These are phyloP conservation scores for Melanaphis sacchari DNA, from an alignment of 1,140 invertebrate genomes.

Conservation along the genomic window DNA sequence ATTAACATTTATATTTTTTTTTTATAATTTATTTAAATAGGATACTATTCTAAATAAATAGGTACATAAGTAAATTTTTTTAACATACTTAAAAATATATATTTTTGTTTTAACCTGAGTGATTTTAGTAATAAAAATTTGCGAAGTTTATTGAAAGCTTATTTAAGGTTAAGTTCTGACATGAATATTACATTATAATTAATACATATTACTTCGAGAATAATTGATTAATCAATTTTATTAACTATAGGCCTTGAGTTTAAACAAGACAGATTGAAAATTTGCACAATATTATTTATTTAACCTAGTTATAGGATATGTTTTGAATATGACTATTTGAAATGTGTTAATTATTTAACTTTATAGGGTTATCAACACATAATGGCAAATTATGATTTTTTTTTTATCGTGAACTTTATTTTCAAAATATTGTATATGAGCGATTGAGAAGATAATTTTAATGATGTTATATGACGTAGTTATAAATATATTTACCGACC, in stretches of 20 bases:
- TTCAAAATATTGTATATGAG: neutral
- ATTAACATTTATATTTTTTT: neutral
- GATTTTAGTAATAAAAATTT: neutral
- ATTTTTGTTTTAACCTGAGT: neutral
- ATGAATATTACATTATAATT: neutral
- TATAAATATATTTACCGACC: neutral
- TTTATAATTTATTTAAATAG: neutral
- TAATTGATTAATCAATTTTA: neutral
- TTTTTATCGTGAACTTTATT: slow-evolving; percentile 13
- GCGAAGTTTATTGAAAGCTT: neutral
- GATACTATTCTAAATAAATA: neutral
- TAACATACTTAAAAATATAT: neutral
- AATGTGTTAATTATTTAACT: neutral
- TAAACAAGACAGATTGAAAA: neutral
- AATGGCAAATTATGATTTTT: neutral
- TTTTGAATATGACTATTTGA: neutral
- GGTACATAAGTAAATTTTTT: neutral
- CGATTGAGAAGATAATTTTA: neutral
- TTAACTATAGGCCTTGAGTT: neutral
- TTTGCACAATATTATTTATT: neutral
- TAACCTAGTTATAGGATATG: neutral
- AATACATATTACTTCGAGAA: neutral
- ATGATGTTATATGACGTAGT: neutral
- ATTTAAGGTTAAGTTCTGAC: neutral
- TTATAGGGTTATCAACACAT: slow-evolving; percentile 6